Percentiles rank a stretch among this genome's conserved stretches.
These are phyloP conservation scores for Iphiclides podalirius DNA, from an alignment of 2,888 invertebrate species.

Conservation along the genomic window DNA sequence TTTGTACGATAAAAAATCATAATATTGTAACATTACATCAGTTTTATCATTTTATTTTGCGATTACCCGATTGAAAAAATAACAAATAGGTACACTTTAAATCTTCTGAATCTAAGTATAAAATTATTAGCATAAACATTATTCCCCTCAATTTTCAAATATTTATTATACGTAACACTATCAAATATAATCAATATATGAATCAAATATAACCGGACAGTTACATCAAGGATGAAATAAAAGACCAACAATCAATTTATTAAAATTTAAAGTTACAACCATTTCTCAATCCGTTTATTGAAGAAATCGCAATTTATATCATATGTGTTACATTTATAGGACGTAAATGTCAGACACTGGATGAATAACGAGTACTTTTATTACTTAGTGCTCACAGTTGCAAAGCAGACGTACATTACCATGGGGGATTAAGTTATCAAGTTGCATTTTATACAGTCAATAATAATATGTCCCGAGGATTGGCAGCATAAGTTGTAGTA, in stretches of 20 bases:
- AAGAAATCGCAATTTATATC: slow-evolving; percentile 9
- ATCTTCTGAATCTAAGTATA: no score
- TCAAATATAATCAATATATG: no score
- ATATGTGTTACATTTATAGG: slow-evolving; percentile 24
- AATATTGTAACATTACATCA: no score
- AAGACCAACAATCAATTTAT: not conserved
- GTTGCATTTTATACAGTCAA: slow-evolving; percentile 52
- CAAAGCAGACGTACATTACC: slow-evolving; percentile 34
- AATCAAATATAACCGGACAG: no score
- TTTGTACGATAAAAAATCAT: no score
- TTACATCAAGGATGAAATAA: not conserved
- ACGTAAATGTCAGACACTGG: slow-evolving; percentile 23
- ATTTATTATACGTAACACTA: no score
- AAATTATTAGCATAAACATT: no score
- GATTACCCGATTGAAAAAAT: no score
- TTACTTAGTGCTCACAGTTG: slow-evolving; percentile 33
- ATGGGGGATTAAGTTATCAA: slow-evolving; percentile 58
- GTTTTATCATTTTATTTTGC: no score
- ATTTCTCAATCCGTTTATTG: not conserved
- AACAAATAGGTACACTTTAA: no score
- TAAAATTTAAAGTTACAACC: not conserved
- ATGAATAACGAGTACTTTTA: slow-evolving; percentile 28
- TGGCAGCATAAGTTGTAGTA: slow-evolving; percentile 23
- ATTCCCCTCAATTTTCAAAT: no score
- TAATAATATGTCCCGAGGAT: slow-evolving; percentile 46